Percentiles rank a stretch among this genome's conserved stretches.
These are phyloP conservation scores for Cercopithecus mona DNA, from an alignment of 2,113 vertebrate genomes.

Conservation along the genomic window DNA sequence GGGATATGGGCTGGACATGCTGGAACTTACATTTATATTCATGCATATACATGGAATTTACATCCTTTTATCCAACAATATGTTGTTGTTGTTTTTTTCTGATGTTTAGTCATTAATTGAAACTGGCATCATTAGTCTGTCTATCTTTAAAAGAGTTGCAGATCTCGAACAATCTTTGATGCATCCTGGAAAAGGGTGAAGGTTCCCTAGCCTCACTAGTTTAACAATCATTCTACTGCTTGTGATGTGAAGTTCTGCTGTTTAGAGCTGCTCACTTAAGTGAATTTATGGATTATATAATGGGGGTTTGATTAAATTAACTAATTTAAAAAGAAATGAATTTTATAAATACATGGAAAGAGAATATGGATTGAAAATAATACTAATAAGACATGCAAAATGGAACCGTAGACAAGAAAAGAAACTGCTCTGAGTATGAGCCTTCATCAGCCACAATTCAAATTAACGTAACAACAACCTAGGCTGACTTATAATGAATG, in stretches of 20 bases:
- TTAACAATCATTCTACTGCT: background rate
- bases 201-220: background rate
- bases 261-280: background rate
- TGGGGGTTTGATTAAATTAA: background rate
- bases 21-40: background rate
- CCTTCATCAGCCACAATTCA: background rate
- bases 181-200: background rate
- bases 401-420: background rate
- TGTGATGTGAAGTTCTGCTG: background rate
- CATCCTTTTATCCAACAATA: background rate
- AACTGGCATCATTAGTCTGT: background rate
- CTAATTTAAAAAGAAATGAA: background rate
- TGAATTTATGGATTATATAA: background rate
- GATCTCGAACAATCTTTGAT: background rate
- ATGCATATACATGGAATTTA: background rate
- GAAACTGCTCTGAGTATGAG: no score
- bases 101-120: background rate
- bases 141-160: background rate
- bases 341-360: background rate
- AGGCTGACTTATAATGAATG: background rate
- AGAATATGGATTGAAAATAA: background rate
- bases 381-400: background rate
- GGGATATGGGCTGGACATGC: background rate
- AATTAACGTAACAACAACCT: background rate
- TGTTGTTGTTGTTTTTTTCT: no score